Conservation (phyloP, 2,113 vertebrate genomes). For the Enhydra lutris region DNA sequence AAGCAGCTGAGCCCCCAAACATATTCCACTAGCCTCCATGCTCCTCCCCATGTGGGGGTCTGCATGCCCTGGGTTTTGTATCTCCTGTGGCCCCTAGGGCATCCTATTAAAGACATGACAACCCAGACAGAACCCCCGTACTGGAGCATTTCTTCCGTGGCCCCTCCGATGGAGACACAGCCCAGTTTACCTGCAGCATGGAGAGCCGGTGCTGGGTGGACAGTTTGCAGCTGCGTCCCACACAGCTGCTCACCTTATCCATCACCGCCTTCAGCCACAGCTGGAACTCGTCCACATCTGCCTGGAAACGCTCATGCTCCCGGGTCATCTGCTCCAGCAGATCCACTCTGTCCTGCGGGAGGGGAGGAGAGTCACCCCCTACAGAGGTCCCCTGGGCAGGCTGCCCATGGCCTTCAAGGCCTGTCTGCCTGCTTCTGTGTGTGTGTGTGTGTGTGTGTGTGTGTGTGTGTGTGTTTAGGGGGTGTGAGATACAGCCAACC, state of each 20-base stretch:
- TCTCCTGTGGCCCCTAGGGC: neutral
- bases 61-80: rapidly evolving
- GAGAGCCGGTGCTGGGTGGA: conserved; percentile 80
- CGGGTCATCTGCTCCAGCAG: conserved; percentile 87
- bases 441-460: no score
- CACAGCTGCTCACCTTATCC: conserved; percentile 85
- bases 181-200: conserved; percentile 83
- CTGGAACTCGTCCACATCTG: conserved; percentile 83
- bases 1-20: neutral
- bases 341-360: conserved; percentile 86
- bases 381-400: neutral
- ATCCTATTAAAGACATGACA: neutral
- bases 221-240: conserved; percentile 59
- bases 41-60: rapidly evolving
- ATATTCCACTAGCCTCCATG: rapidly evolving
- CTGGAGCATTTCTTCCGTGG: rapidly evolving
- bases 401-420: neutral
- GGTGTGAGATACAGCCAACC: rapidly evolving
- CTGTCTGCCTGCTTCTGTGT: neutral
- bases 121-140: neutral
- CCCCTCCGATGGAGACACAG: rapidly evolving
- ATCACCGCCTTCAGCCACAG: conserved; percentile 87
- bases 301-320: conserved; percentile 87
- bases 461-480: no score
- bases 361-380: neutral